A percentile compares a stretch with the other conserved stretches of the same genome.
phyloP scores from a whole-genome alignment of 1,140 invertebrate genomes.

The Samia ricini region DNA sequence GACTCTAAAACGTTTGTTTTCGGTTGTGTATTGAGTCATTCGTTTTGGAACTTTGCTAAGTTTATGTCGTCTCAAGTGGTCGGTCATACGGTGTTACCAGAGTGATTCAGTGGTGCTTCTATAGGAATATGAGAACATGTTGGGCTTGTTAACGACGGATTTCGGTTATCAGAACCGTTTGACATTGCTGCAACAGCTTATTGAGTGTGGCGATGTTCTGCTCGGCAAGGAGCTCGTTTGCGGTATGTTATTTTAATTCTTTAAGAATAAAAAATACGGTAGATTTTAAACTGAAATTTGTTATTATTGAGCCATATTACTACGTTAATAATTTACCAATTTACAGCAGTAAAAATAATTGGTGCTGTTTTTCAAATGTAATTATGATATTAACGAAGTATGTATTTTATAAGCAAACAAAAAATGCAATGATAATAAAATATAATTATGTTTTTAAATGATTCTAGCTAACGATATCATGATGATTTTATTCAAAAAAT shows the following conservation, averaged over 20 bases:
- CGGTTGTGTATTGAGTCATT: neutral
- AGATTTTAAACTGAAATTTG: neutral
- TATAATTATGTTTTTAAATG: too few species aligned
- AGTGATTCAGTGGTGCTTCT: neutral
- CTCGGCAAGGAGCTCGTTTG: conserved; percentile 49
- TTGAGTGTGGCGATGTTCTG: conserved; percentile 64
- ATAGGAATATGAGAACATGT: conserved; percentile 39
- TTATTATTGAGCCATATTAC: too few species aligned
- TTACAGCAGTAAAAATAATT: too few species aligned
- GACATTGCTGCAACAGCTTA: conserved; percentile 62
- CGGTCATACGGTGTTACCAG: neutral
- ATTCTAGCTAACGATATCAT: too few species aligned
- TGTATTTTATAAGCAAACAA: too few species aligned
- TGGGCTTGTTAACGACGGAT: conserved; percentile 62
- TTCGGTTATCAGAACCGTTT: conserved; percentile 62
- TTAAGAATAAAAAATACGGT: neutral
- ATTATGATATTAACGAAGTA: too few species aligned
- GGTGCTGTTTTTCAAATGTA: too few species aligned
- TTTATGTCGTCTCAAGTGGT: neutral
- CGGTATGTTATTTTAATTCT: conserved; percentile 41
- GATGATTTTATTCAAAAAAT: too few species aligned
- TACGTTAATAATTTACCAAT: too few species aligned
- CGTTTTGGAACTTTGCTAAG: neutral
- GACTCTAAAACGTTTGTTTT: neutral
- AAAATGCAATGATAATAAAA: too few species aligned